Base-by-base conservation (phyloP, 2,797 vertebrate genomes). In the Sebastiscus tertius region DNA sequence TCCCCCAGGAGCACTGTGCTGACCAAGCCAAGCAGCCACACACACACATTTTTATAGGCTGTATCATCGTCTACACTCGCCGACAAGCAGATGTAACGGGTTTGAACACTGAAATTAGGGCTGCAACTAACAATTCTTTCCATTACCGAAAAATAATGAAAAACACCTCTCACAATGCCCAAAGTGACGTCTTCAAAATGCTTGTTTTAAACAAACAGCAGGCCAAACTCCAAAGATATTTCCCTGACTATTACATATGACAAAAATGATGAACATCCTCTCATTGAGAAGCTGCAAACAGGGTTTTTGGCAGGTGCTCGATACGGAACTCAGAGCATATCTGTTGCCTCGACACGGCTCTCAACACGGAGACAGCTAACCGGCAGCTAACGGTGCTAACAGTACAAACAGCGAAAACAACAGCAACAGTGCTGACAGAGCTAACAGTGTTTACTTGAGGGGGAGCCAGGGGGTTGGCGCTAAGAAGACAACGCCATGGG, bases 1-100 rank as follows among this genome's bases (percentile, higher is more conserved):
- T 84, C 79, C 82, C 78, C 71, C 54, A 63, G 59, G 42, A 81
- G 61, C 84, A 66, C 63, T 36, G 65, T 86, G 86, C 87, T 90
- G 87, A 89, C 82, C 80, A 79, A 84, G 79, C 69, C 71, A 80
- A 68, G 61, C 81, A 60, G n/a, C 10, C 33, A 49, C 63, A 34
- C 80, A 68, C 16, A 66, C 60, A 69, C 49, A 72, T 54, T 62
- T 79, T 6, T 54, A 75, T 22, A 18, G 3, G 3, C 74, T 54
- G 27, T 20, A 24, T 46, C 42, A 46, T 60, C 14, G 22, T 31
- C 13, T 27, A 27, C 55, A 49, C 49, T n/a, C 49, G 22, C 27
- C 36, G 33, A 39, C 42, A 29, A 18, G 12, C 24, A 27, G 12
- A 74, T 29, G 9, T 6, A 69, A 36, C 27, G 12, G 13, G 24